Conservation (phyloP, 2,797 vertebrate genomes). For the Scolopax rusticola region DNA sequence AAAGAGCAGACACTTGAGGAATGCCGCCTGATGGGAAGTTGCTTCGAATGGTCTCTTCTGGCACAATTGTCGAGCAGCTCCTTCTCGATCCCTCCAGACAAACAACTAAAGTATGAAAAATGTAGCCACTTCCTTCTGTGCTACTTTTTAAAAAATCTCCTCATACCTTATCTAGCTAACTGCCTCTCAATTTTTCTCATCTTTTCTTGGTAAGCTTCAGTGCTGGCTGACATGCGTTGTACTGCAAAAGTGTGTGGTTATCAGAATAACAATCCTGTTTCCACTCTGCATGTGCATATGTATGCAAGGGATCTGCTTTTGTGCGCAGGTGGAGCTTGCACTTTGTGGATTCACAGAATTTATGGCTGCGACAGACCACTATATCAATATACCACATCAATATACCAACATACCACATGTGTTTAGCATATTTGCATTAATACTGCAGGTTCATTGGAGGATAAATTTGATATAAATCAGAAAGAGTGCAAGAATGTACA, state of each 20-base stretch:
- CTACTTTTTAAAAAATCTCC: not conserved
- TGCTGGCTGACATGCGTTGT: conserved; percentile 45
- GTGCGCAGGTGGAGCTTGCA: not conserved
- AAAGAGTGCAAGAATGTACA: not conserved
- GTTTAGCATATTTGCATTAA: not conserved
- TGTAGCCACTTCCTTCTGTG: conserved; percentile 68
- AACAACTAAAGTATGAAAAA: conserved; percentile 37
- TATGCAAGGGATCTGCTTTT: not conserved
- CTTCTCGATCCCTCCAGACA: conserved; percentile 22
- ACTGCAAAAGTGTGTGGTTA: conserved; percentile 29
- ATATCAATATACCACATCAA: not conserved
- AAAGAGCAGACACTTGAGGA: conserved; percentile 67
- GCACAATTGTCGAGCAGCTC: not conserved
- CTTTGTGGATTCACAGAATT: not conserved
- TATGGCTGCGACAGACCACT: fast-evolving
- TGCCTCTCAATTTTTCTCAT: conserved; percentile 69
- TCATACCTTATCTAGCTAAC: conserved; percentile 67
- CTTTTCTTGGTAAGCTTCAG: conserved; percentile 52
- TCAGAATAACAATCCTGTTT: conserved; percentile 3
- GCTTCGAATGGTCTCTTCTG: conserved; percentile 14
- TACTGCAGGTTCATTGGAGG: not conserved
- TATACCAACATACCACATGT: not conserved
- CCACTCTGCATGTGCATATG: not conserved
- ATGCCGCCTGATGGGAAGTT: conserved; percentile 41
- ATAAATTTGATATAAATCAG: not conserved